phyloP scores from a whole-genome alignment of 2,113 vertebrate genomes.

The Sinocyclocheilus anophthalmus region DNA sequence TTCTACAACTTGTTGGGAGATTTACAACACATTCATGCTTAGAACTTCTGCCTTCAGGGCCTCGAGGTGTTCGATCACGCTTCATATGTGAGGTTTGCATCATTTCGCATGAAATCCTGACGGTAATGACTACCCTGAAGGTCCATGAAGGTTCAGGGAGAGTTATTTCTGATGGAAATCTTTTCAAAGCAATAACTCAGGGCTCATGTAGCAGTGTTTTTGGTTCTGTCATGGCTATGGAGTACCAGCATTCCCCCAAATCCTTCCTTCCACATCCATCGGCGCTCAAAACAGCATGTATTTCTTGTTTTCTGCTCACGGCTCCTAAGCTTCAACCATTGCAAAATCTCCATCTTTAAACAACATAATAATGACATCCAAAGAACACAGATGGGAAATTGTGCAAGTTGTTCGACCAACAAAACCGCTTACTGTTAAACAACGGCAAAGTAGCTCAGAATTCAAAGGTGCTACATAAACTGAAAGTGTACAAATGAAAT shows the following conservation, averaged over 20 bases:
- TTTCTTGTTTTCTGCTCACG: too few species aligned
- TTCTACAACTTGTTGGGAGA: slow-evolving; percentile 60
- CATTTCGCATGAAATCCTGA: not conserved
- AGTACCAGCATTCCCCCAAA: not conserved
- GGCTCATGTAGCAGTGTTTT: not conserved
- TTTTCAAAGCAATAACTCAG: slow-evolving; percentile 9
- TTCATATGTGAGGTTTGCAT: slow-evolving; percentile 1
- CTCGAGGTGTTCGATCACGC: slow-evolving; percentile 30
- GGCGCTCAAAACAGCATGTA: not conserved
- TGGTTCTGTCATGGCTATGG: not conserved
- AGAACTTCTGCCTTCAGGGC: slow-evolving; percentile 56
- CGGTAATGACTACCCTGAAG: not conserved
- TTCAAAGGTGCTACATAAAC: slow-evolving; percentile 49
- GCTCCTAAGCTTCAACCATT: not conserved
- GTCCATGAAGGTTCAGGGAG: not conserved
- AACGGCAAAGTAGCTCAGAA: slow-evolving; percentile 21
- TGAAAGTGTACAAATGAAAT: slow-evolving; percentile 28
- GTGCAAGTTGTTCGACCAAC: not conserved
- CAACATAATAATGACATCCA: slow-evolving; percentile 3
- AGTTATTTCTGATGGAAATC: not conserved
- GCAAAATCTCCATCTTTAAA: slow-evolving; percentile 23
- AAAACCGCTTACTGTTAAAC: slow-evolving; percentile 22
- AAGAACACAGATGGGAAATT: slow-evolving; percentile 33
- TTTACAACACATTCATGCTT: slow-evolving; percentile 70
- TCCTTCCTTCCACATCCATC: not conserved